Percentiles rank a stretch among this genome's conserved stretches.
Evolutionary conservation across 1,140 invertebrate genomes (phyloP).

Genomic region (Octopus sinensis): DNA sequence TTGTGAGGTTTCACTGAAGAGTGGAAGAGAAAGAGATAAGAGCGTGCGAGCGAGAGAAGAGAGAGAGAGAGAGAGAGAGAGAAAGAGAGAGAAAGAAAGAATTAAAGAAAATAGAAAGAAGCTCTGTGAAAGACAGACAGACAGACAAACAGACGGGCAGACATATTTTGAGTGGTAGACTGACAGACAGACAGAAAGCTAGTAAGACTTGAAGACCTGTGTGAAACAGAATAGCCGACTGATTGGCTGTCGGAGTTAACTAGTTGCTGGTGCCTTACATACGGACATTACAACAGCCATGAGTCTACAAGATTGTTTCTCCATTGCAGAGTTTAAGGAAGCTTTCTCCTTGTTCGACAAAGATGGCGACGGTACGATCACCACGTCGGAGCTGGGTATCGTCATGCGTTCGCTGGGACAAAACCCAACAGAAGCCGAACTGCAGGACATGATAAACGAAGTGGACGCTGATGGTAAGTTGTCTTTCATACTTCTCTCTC

Average conservation of each 20-base stretch:
- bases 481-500: background rate
- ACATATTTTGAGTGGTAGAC: no score
- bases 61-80: background rate
- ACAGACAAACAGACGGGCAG: no score
- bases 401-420: constrained; percentile 11
- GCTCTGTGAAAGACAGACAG: no score
- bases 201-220: no score
- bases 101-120: background rate
- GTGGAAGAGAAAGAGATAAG: no score
- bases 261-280: background rate
- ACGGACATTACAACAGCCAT: background rate
- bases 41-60: background rate
- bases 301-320: constrained; percentile 1
- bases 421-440: constrained; percentile 8
- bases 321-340: constrained; percentile 13
- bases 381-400: background rate
- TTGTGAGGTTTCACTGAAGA: no score
- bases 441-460: constrained; percentile 15
- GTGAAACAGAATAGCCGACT: background rate
- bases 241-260: background rate
- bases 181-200: no score
- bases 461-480: constrained; percentile 13
- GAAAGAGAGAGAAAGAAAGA: background rate
- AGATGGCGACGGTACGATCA: constrained; percentile 10
- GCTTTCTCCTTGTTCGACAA: constrained; percentile 14